These are phyloP conservation scores for Atrichornis clamosus DNA, from an alignment of 2,113 vertebrate genomes.

Conservation along the genomic window DNA sequence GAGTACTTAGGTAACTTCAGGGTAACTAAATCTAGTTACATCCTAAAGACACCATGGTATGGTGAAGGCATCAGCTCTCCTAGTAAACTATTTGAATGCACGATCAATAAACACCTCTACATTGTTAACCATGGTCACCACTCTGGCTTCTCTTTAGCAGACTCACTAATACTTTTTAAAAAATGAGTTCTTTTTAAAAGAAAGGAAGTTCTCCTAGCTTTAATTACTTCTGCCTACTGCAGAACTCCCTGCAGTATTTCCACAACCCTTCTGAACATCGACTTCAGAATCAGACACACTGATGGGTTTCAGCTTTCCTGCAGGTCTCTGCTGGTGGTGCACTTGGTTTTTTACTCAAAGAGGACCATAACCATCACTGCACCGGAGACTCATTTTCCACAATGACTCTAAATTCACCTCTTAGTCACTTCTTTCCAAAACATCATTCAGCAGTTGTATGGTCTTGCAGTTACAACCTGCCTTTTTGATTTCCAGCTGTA, in stretches of 20 bases:
- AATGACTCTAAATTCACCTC: neutral
- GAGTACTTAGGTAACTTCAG: neutral
- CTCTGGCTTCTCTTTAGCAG: neutral
- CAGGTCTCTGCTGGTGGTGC: neutral
- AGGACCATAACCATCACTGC: neutral
- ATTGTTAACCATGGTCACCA: neutral
- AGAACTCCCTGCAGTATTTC: neutral
- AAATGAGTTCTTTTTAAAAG: neutral
- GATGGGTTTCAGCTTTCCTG: neutral
- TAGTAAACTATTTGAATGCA: neutral
- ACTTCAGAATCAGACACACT: neutral
- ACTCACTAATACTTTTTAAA: neutral
- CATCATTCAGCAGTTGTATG: neutral
- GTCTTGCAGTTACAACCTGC: neutral
- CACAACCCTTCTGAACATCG: neutral
- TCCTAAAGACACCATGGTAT: neutral
- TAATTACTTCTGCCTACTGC: neutral
- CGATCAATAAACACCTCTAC: neutral
- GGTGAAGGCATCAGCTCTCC: neutral
- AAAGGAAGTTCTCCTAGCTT: neutral
- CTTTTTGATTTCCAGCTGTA: neutral
- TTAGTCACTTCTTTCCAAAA: neutral
- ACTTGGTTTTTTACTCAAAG: neutral
- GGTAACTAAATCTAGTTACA: neutral
- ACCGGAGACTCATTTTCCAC: neutral